These are phyloP conservation scores for Sphaerophoria taeniata DNA, from an alignment of 2,888 invertebrate species.

Conservation along the genomic window DNA sequence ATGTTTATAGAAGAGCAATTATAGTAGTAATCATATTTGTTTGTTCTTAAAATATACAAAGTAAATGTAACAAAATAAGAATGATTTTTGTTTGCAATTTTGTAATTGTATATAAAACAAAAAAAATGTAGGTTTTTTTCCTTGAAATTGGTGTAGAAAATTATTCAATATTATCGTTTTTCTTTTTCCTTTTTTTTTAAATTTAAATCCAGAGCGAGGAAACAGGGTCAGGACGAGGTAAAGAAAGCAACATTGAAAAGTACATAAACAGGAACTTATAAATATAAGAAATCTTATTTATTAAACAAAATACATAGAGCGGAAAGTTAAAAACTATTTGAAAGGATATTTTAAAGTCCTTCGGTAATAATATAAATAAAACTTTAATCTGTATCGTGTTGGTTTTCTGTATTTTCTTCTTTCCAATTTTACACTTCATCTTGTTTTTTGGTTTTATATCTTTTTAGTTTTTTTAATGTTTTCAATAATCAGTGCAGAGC, in stretches of 20 bases:
- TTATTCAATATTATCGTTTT: background rate
- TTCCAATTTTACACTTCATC: slow-evolving; percentile 44
- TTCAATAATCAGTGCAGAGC: slow-evolving; percentile 13
- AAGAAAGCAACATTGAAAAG: slow-evolving; percentile 19
- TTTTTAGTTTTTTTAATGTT: background rate
- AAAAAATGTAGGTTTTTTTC: slow-evolving; percentile 54
- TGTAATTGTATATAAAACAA: slow-evolving; percentile 14
- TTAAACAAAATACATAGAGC: slow-evolving; percentile 48
- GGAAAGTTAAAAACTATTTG: slow-evolving; percentile 49
- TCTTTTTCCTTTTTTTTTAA: slow-evolving; percentile 37
- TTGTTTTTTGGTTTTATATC: slow-evolving; percentile 10
- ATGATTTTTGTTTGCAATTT: slow-evolving; percentile 32
- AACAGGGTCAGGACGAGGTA: slow-evolving; percentile 2
- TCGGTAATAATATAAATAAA: slow-evolving; percentile 39
- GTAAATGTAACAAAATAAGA: slow-evolving; percentile 58
- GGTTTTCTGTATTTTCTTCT: slow-evolving; percentile 26
- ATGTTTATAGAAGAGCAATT: slow-evolving; percentile 54
- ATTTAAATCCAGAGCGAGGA: slow-evolving; percentile 26
- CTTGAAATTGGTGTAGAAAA: slow-evolving; percentile 34
- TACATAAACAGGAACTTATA: slow-evolving; percentile 23
- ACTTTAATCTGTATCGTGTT: slow-evolving; percentile 34
- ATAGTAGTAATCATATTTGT: slow-evolving; percentile 66
- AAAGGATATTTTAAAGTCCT: slow-evolving; percentile 46
- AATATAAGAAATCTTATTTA: slow-evolving; percentile 53
- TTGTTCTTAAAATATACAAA: slow-evolving; percentile 53